Evolutionary conservation across 2,888 invertebrate species (phyloP), one percentile per base, ranked within the genome.

Genomic region (Podotricha telesiphe): DNA sequence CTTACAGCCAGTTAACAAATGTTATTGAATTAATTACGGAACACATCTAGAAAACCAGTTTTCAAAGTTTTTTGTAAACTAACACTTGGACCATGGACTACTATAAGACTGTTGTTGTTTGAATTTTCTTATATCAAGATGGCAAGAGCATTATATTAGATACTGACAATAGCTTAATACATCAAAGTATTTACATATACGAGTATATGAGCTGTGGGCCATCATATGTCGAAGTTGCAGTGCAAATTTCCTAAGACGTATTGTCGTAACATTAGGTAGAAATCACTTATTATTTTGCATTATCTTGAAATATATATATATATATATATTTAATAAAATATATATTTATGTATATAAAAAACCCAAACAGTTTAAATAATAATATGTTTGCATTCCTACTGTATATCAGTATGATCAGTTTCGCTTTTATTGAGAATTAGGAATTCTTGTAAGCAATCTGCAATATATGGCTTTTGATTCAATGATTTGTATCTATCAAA

Each of bases 1-100:
- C 37, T 68, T 63, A 53, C 59, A 68, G 58, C 42, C 19, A 65
- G 55, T 61, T 65, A 56, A 70, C 53, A 67, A 71, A 65, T 68
- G 65, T 45, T 66, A 58, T 63, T 71, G 71, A 71, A 71, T 71
- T 66, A 71, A 68, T 71, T 65, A 71, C 28, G 45, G 45, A 59
- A 59, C 45, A 28, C 59, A 45, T 45, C 34, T 22, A 59, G 5
- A n/a, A 22, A 45, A 59, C 45, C n/a, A n/a, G 59, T 59, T 59
- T 59, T 11, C 15, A n/a, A 28, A 10, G 13, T 20, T 58, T 45
- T 59, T 59, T 28, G n/a, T 28, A 11, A 42, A 45, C 22, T 10
- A 22, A 58, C 42, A 19, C 15, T 42, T 4, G 42, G 19, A 7
- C 22, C 20, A 45, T 45, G n/a, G 40, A 15, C 19, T 58, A 8